Evolutionary conservation across 2,797 vertebrate species (phyloP).

Genomic region (Hafferia zeledoni): DNA sequence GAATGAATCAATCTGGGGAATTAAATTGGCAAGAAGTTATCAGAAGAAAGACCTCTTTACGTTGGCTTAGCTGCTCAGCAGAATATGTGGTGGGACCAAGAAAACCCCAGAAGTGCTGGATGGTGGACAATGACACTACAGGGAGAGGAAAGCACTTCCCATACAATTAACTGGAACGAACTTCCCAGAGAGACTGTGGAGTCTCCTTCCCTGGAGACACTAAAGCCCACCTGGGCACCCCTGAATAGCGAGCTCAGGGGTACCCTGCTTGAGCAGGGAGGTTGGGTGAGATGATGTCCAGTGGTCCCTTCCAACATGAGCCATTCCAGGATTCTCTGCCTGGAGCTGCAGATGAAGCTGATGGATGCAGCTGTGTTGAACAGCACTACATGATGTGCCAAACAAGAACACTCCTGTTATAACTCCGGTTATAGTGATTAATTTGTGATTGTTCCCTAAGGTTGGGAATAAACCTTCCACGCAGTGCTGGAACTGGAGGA

Average conservation of each 20-base stretch:
- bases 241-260: background rate
- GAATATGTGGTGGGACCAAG: background rate
- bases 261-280: background rate
- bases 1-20: background rate
- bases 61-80: background rate
- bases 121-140: background rate
- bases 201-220: background rate
- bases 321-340: background rate
- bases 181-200: background rate
- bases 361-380: background rate
- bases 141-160: background rate
- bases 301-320: background rate
- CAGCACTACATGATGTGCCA: background rate
- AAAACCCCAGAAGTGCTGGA: background rate
- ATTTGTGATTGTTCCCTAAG: background rate
- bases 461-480: background rate
- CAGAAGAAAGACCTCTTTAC: background rate
- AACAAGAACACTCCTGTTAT: background rate
- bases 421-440: background rate
- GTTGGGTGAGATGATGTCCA: background rate
- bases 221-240: background rate
- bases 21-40: background rate
- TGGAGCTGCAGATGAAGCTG: background rate
- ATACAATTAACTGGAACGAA: background rate
- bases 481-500: background rate